Evolutionary conservation across 2,888 invertebrate genomes (phyloP).

Genomic region (Monopis laevigella): DNA sequence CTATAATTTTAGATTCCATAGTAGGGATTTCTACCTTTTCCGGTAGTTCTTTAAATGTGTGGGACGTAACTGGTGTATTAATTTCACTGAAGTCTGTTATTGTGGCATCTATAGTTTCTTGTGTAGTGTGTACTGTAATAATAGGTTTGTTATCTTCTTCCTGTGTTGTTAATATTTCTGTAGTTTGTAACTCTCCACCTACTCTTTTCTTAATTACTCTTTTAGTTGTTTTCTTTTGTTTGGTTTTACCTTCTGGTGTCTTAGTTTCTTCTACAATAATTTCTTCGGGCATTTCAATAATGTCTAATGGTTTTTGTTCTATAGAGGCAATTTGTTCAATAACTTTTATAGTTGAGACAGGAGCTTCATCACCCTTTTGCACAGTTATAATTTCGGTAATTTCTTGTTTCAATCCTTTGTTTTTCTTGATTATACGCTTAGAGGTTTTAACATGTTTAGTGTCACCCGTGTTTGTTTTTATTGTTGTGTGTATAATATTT

Average conservation of each 20-base stretch:
- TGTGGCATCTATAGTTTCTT: slow-evolving; percentile 26
- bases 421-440: slow-evolving; percentile 31
- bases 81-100: slow-evolving; percentile 28
- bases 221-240: slow-evolving; percentile 37
- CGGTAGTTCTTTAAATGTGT: slow-evolving; percentile 15
- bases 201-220: slow-evolving; percentile 48
- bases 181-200: slow-evolving; percentile 29
- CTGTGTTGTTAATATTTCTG: slow-evolving; percentile 31
- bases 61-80: slow-evolving; percentile 29
- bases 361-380: slow-evolving; percentile 28
- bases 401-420: slow-evolving; percentile 32
- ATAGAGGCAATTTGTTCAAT: neutral
- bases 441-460: slow-evolving; percentile 24
- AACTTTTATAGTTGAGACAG: slow-evolving; percentile 10
- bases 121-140: slow-evolving; percentile 29
- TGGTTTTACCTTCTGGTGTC: slow-evolving; percentile 37
- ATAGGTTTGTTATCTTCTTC: slow-evolving; percentile 34
- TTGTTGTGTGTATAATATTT: slow-evolving; percentile 40
- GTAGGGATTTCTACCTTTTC: slow-evolving; percentile 23
- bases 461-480: slow-evolving; percentile 35
- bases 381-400: slow-evolving; percentile 30
- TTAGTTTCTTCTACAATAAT: slow-evolving; percentile 25
- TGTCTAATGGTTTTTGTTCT: slow-evolving; percentile 21
- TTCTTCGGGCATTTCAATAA: slow-evolving; percentile 35
- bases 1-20: slow-evolving; percentile 19